Evolutionary conservation across 2,113 vertebrate genomes (phyloP).

Genomic region (Fulica atra): DNA sequence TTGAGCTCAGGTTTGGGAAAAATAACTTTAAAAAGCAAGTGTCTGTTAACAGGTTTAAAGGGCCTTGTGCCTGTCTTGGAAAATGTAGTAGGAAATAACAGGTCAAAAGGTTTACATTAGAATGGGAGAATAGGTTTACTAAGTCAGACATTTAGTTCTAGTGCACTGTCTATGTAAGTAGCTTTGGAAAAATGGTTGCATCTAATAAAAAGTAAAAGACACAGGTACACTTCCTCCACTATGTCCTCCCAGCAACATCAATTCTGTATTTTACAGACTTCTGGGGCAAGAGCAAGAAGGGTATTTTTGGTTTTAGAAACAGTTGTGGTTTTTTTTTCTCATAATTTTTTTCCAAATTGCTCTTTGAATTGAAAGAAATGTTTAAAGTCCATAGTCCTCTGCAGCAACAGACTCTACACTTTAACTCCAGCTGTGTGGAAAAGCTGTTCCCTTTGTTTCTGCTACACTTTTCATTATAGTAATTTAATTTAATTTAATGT

Average conservation of each 20-base stretch:
- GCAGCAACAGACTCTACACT: not conserved
- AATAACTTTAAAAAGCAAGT: not conserved
- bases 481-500: not conserved
- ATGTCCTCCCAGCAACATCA: not conserved
- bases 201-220: not conserved
- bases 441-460: not conserved
- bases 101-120: not conserved
- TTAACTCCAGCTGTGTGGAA: not conserved
- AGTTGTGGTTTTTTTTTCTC: too few species aligned
- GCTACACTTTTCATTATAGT: not conserved
- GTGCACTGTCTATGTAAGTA: not conserved
- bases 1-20: not conserved
- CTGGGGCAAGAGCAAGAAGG: not conserved
- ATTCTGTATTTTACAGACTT: not conserved
- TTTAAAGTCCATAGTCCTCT: not conserved
- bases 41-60: not conserved
- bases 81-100: not conserved
- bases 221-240: not conserved
- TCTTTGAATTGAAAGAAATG: not conserved
- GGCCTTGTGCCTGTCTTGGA: not conserved
- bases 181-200: not conserved
- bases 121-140: not conserved
- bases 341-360: not conserved
- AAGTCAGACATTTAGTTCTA: not conserved
- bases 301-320: not conserved